Percentiles rank a stretch among this genome's conserved stretches.
phyloP scores from a whole-genome alignment of 2,888 invertebrate species.

The Tenodera sinensis region DNA sequence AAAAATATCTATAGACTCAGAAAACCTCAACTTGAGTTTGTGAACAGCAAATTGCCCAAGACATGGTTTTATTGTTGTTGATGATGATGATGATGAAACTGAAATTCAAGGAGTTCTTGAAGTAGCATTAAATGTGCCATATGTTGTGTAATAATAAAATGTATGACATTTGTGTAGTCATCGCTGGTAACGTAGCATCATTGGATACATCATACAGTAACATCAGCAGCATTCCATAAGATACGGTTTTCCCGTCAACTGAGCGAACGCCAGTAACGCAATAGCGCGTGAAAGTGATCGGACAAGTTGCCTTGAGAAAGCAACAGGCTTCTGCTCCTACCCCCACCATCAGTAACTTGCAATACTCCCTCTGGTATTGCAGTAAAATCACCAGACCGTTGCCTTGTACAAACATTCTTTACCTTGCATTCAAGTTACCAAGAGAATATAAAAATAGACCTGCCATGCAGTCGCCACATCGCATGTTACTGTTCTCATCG shows the following conservation, averaged over 20 bases:
- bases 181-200: too few species aligned
- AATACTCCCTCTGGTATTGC: background rate
- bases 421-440: background rate
- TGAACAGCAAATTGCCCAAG: too few species aligned
- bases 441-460: background rate
- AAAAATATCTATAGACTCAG: too few species aligned
- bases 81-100: too few species aligned
- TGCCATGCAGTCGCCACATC: background rate
- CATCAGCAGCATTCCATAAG: background rate
- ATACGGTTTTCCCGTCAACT: background rate
- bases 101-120: too few species aligned
- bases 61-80: too few species aligned
- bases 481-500: background rate
- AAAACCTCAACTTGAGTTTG: too few species aligned
- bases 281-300: background rate
- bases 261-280: background rate
- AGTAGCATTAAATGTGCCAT: too few species aligned
- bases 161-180: too few species aligned
- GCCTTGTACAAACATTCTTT: background rate
- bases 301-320: background rate
- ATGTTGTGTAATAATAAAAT: too few species aligned
- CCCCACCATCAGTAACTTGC: background rate
- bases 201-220: background rate
- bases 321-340: background rate
- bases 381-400: background rate